Evolutionary conservation across 1,140 invertebrate species (phyloP).

Genomic region (Orius insidiosus): DNA sequence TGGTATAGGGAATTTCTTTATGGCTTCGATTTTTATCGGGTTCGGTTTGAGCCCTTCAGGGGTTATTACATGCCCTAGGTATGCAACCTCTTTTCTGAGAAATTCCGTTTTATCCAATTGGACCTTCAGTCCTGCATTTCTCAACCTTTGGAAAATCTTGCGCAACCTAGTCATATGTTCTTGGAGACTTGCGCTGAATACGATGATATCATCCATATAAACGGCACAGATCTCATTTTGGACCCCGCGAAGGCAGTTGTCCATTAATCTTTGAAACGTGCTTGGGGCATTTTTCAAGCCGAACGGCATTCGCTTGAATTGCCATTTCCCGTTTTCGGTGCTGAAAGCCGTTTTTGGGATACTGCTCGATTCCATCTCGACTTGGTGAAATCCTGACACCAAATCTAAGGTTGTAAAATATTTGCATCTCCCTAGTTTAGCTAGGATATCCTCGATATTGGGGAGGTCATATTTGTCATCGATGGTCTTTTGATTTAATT

Average conservation of each 20-base stretch:
- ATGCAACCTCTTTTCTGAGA: constrained; percentile 21
- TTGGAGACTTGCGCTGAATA: constrained; percentile 22
- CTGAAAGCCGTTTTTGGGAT: constrained; percentile 31
- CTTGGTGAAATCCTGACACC: constrained; percentile 30
- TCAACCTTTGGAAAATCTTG: constrained; percentile 19
- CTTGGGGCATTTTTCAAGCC: constrained; percentile 27
- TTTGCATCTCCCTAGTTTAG: constrained; percentile 21
- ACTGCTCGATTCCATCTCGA: constrained; percentile 24
- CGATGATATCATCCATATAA: constrained; percentile 30
- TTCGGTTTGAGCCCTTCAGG: constrained; percentile 22
- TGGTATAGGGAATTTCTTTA: constrained; percentile 22
- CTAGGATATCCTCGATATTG: constrained; percentile 26
- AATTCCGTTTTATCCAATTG: constrained; percentile 22
- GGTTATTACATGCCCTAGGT: constrained; percentile 23
- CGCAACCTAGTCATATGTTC: constrained; percentile 22
- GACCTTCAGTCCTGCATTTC: constrained; percentile 16
- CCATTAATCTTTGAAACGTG: constrained; percentile 29
- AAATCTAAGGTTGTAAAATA: constrained; percentile 31
- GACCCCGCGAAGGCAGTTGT: constrained; percentile 1
- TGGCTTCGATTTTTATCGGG: constrained; percentile 21
- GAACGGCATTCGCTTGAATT: constrained; percentile 28
- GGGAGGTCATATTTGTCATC: constrained; percentile 30
- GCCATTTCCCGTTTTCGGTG: constrained; percentile 23
- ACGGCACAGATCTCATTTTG: constrained; percentile 16
- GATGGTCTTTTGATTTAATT: constrained; percentile 18